Base-by-base conservation (phyloP, 2,888 invertebrate species). In the Eledona agricola region DNA sequence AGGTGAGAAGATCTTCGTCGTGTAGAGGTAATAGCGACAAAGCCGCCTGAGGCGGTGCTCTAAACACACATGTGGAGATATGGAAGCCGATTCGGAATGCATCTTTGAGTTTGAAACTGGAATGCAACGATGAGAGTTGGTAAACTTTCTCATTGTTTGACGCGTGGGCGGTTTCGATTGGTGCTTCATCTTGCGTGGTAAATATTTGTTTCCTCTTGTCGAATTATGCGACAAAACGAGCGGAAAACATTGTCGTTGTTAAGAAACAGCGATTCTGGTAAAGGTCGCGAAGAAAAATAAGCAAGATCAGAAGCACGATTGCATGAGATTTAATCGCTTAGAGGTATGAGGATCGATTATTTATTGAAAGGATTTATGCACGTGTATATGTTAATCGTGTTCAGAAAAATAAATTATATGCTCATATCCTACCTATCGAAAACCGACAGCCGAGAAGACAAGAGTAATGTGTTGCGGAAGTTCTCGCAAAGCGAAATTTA, bases 241-340 rank as follows among this genome's bases (percentile, higher is more conserved):
- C n/a, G n/a, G n/a, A n/a, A n/a, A n/a, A n/a, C n/a, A n/a, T n/a
- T n/a, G n/a, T n/a, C n/a, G n/a, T n/a, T n/a, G n/a, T n/a, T n/a
- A n/a, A n/a, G n/a, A n/a, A n/a, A n/a, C n/a, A n/a, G n/a, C n/a
- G n/a, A n/a, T n/a, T n/a, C n/a, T n/a, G n/a, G n/a, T n/a, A n/a
- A n/a, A n/a, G n/a, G n/a, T n/a, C n/a, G n/a, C n/a, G 42, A 20
- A 29, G 42, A 31, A 31, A 42, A 42, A 42, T 31, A 42, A 42
- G 31, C 42, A 42, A 29, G 29, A 42, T 29, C 42, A 42, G 31
- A 42, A 10, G 29, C 42, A 7, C 29, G 31, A 20, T 22, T 29
- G 29, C 29, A 42, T 29, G 31, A 42, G 42, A 42, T 42, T 29
- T 42, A 31, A 42, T 31, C 20, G 29, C 42, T 29, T 42, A 42